Base-by-base conservation (phyloP, 2,888 invertebrate genomes). In the Cheilosia urbana region DNA sequence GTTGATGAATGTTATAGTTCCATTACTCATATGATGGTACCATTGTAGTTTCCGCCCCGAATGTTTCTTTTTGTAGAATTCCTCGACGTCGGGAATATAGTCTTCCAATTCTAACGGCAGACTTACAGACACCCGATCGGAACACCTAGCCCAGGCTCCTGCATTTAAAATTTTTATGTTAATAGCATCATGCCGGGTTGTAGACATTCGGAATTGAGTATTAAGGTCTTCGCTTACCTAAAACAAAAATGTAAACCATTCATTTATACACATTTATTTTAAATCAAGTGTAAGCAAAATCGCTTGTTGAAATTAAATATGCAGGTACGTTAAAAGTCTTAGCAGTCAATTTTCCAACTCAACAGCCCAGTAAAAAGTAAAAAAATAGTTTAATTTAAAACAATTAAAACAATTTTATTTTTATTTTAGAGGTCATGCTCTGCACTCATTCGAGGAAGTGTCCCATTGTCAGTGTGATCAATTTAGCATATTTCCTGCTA, bases 1-100 rank as follows among this genome's bases (percentile, higher is more conserved):
- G 92, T 98, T 99, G 0, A 96, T 95, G 93, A 99, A 99, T 27
- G 98, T 98, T 89, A 99, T 98, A 83, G 98, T 98, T 89, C 99
- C 99, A 93, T 99, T 99, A 88, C 99, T 98, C 99, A 99, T 99
- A 90, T 99, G 98, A 93, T 99, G 99, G 93, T 99, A 96, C 99
- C 99, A 99, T 93, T 98, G 98, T 78, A 99, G 93, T 92, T 99
- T 99, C 75, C 99, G 94, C 9, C 99, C 99, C 89, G 97, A 98
- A 93, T 99, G 99, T 92, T 99, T 98, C 90, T 96, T 97, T 92
- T 97, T 96, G 92, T 99, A 99, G 93, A 99, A 99, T 88, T 99
- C 98, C 93, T 99, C 99, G 27, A 99, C 97, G 93, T 99, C 99
- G 1, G 99, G 99, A 90, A 99, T 98, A 92, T 98, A 98, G 92